Percentiles rank a stretch among this genome's conserved stretches.
phyloP scores from a whole-genome alignment of 2,113 vertebrate species.

The Thamnaconus septentrionalis region DNA sequence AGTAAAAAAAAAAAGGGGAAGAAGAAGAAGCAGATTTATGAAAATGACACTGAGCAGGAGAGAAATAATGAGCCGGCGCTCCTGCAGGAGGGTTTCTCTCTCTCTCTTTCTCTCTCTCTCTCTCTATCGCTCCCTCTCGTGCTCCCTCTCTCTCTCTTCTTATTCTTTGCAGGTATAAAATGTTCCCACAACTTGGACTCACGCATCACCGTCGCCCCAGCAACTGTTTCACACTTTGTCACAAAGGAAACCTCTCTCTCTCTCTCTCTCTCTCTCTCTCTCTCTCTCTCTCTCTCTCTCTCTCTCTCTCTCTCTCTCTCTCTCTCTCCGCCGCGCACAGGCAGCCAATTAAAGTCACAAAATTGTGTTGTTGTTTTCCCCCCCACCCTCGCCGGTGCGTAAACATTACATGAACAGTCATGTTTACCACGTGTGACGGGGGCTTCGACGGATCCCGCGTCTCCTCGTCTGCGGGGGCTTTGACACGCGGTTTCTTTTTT shows the following conservation, averaged over 20 bases:
- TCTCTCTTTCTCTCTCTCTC: no score
- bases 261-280: no score
- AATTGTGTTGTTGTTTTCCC: background rate
- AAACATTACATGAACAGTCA: background rate
- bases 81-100: no score
- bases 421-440: background rate
- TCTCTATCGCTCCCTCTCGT: no score
- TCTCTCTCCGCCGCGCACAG: background rate
- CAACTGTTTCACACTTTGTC: conserved; percentile 13
- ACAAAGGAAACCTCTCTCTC: conserved; percentile 11
- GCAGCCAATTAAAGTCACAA: conserved; percentile 10
- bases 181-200: no score
- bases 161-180: no score
- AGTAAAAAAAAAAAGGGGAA: no score
- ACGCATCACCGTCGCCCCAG: background rate
- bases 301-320: no score
- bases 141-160: no score
- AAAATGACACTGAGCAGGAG: conserved; percentile 24
- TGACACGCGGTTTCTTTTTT: conserved; percentile 7
- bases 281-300: no score
- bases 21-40: conserved; percentile 42
- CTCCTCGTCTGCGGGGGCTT: background rate
- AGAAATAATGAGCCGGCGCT: no score
- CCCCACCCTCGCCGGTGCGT: no score
- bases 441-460: background rate